Base-by-base conservation (phyloP, 2,888 invertebrate genomes). In the Exocentrus adspersus region DNA sequence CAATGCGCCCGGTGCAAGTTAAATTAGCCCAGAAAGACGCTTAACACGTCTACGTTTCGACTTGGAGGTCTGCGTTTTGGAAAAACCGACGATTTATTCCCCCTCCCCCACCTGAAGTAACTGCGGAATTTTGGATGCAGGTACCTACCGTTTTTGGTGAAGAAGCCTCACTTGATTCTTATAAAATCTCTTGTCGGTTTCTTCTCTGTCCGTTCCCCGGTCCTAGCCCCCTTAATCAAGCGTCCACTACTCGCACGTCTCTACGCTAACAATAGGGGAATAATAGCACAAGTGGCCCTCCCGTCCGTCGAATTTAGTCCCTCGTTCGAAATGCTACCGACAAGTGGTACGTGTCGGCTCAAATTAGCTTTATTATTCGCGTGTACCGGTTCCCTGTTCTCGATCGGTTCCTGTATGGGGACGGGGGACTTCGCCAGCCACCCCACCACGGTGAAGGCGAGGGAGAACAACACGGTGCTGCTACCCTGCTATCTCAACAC, bases 401-500 rank as follows among this genome's bases (percentile, higher is more conserved):
- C 60, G 48, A 41, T 62, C 54, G 62, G 65, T 67, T 67, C 62
- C 41, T 53, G 42, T 6, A 50, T 57, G 14, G 51, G 64, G 54
- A 58, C 63, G 12, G 62, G 59, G 21, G 78, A 79, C 32, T 91
- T 92, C 77, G 87, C 86, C 79, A 91, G 90, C 82, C 85, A 89
- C 0, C 90, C 92, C 0, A 91, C 91, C 2, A 89, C 89, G 2
- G 89, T 92, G 45, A 92, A 91, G 81, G 89, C 89, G 2, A 88
- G 87, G 68, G 91, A 92, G 79, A 92, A 93, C 75, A 90, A 92
- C 69, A 90, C 91, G 0, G 92, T 93, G 0, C 78, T 92, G 19
- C 82, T 94, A 64, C 94, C 94, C 0, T 94, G 94, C 79, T 89
- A 90, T 79, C 84, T 92, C 68, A 89, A 92, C 73, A 85, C 85